Evolutionary conservation across 2,113 vertebrate species (phyloP), one percentile per base, ranked within the genome.

Genomic region (Tinamus guttatus): DNA sequence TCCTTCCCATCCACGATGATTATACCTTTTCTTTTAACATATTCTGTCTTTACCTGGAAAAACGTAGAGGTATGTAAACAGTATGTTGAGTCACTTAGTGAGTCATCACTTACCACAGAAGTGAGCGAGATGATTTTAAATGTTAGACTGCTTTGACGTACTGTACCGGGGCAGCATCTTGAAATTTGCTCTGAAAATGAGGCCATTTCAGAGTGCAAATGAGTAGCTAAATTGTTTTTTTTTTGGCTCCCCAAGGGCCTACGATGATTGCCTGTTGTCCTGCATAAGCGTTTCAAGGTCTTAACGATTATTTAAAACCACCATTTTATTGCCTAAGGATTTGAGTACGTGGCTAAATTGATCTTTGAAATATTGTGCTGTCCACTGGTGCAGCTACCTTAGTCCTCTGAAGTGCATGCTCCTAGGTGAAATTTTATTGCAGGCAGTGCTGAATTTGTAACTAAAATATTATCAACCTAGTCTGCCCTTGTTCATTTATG

Each of bases 21-120:
- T 34, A 95, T 88, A 36, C 97, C 98, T 90, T 96, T 98, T 87
- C 98, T 98, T 97, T 98, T 99, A 67, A 96, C 21, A 2, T 98
- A 98, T 54, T 98, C 98, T 0, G 97, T 98, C 91, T 98, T 98
- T 74, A 99, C 95, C 98, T 99, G 87, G 34, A 89, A 83, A 80
- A 38, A 89, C 80, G 73, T 8, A 4, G 62, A 60, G 84, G 24
- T 2, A 30, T 5, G 11, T 0, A 1, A 81, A 71, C 32, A 78
- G n/a, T 36, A 74, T 77, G 25, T 5, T 74, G 40, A 70, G 70
- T 28, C 51, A 32, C 19, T 60, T 64, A 78, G 17, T 21, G 51
- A 62, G 40, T 20, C 47, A 41, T 68, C 13, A 51, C 41, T 9
- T 75, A 22, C 8, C 12, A 81, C 0, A 68, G 40, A 73, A 93